Evolutionary conservation across 2,113 vertebrate species (phyloP).

Genomic region (Pterocles orientalis): DNA sequence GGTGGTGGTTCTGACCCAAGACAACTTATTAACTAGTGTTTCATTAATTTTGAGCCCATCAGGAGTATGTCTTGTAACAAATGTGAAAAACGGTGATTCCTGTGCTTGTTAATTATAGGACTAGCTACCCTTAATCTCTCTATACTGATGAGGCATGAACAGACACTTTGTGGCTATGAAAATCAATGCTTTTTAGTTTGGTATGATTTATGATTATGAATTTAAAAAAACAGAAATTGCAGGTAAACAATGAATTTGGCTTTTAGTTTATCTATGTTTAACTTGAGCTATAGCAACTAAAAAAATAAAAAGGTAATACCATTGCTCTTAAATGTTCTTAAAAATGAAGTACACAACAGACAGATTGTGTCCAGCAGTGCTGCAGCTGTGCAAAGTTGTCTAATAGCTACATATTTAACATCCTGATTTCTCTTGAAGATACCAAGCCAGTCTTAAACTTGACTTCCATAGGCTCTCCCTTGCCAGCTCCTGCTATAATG

Average conservation of each 20-base stretch:
- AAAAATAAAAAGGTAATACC: not conserved
- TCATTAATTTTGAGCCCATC: constrained; percentile 8
- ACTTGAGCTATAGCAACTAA: not conserved
- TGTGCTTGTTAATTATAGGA: not conserved
- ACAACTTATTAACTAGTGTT: constrained; percentile 30
- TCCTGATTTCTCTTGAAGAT: not conserved
- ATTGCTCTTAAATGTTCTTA: not conserved
- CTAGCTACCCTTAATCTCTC: not conserved
- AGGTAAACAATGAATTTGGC: not conserved
- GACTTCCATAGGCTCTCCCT: not conserved
- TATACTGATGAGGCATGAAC: not conserved
- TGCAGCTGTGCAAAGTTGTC: not conserved
- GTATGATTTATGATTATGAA: not conserved
- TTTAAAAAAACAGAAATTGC: not conserved
- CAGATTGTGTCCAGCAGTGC: not conserved
- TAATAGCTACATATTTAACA: not conserved
- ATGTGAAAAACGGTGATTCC: not conserved
- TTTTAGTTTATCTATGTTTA: not conserved
- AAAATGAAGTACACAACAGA: not conserved
- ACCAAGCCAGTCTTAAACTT: not conserved
- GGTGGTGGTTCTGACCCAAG: no score
- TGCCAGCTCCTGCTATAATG: not conserved
- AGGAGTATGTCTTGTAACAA: not conserved
- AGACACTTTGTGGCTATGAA: not conserved
- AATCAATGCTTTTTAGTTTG: not conserved